Evolutionary conservation across 1,140 invertebrate species (phyloP).

Genomic region (Brachionus koreanus): DNA sequence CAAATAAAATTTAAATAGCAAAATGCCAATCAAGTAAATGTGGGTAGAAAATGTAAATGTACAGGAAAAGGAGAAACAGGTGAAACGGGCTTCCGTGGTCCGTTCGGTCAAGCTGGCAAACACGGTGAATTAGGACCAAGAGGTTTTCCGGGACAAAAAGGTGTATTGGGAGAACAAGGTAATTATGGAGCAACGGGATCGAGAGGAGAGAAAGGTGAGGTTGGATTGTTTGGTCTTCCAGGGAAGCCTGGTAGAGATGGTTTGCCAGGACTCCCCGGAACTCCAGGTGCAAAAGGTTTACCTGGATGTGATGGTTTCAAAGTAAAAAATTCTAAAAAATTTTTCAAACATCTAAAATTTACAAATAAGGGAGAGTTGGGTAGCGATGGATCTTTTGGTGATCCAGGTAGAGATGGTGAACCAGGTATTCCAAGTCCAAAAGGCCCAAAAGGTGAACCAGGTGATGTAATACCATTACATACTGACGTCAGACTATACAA

Average conservation of each 20-base stretch:
- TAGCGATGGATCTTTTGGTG: not conserved
- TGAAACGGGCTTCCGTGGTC: conserved; percentile 65
- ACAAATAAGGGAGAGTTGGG: not conserved
- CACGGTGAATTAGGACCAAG: conserved; percentile 47
- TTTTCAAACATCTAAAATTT: not conserved
- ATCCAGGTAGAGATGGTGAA: conserved; percentile 28
- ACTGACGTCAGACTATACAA: conserved; percentile 6
- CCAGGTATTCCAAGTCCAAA: conserved; percentile 31
- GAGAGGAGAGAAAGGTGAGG: conserved; percentile 47
- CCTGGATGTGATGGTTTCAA: conserved; percentile 42
- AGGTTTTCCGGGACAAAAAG: conserved; percentile 12
- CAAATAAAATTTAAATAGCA: not conserved
- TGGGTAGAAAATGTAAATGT: conserved; percentile 40
- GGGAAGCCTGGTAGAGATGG: conserved; percentile 26
- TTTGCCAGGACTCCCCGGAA: conserved; percentile 5
- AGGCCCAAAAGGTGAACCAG: conserved; percentile 10
- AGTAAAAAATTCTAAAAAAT: not conserved
- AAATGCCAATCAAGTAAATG: not conserved
- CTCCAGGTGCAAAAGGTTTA: conserved; percentile 1
- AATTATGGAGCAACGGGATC: conserved; percentile 12
- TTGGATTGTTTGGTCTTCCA: conserved; percentile 14
- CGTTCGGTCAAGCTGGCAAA: conserved; percentile 8
- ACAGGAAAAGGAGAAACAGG: conserved; percentile 43
- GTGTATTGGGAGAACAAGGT: not conserved
- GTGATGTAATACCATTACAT: not conserved